phyloP scores from a whole-genome alignment of 2,888 invertebrate species.

The Leucophenga montana region DNA sequence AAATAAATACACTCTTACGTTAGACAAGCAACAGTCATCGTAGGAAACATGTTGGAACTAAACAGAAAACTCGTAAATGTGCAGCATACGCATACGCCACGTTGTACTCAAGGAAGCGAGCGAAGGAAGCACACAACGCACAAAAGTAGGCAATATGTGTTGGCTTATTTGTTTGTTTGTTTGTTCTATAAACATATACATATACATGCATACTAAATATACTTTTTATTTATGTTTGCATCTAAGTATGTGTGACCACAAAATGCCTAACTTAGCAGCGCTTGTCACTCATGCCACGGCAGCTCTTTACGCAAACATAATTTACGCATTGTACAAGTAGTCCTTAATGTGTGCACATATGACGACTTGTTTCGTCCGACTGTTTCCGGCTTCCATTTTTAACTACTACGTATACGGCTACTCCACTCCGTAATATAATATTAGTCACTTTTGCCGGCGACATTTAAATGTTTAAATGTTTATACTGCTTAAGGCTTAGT shows the following conservation, averaged over 20 bases:
- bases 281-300: background rate
- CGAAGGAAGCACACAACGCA: constrained; percentile 31
- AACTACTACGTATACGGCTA: too few species aligned
- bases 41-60: background rate
- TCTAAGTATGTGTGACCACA: constrained; percentile 22
- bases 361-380: background rate
- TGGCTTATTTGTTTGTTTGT: background rate
- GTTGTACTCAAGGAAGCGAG: background rate
- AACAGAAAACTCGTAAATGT: constrained; percentile 1
- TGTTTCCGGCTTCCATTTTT: too few species aligned
- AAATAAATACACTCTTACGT: too few species aligned
- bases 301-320: constrained; percentile 1
- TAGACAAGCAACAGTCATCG: constrained; percentile 1
- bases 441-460: constrained; percentile 4
- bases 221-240: too few species aligned
- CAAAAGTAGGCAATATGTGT: constrained; percentile 56
- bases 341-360: constrained; percentile 10
- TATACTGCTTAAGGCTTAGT: too few species aligned
- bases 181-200: background rate
- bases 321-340: constrained; percentile 12
- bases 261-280: constrained; percentile 15
- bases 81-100: background rate
- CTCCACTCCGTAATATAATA: background rate
- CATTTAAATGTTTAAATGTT: too few species aligned
- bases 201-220: background rate